A percentile compares a stretch with the other conserved stretches of the same genome.
Evolutionary conservation across 2,113 vertebrate species (phyloP).

Genomic region (Tragelaphus imberbis): DNA sequence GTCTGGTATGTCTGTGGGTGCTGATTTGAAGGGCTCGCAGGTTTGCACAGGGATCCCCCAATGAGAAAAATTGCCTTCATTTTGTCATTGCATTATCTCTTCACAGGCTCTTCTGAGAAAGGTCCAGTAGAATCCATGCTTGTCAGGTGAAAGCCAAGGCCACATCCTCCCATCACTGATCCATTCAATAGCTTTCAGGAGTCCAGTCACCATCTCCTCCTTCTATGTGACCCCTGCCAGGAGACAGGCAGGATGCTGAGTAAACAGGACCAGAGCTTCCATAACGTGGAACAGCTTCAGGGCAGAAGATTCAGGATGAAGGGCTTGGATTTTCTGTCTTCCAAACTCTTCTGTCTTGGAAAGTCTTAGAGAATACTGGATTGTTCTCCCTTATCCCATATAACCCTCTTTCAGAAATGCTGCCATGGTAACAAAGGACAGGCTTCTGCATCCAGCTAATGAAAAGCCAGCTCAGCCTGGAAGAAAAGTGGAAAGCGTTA

Average conservation of each 20-base stretch:
- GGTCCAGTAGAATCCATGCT: not conserved
- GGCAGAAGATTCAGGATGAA: not conserved
- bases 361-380: not conserved
- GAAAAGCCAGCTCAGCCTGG: not conserved
- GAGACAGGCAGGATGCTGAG: not conserved
- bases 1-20: not conserved
- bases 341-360: not conserved
- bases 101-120: not conserved
- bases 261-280: not conserved
- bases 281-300: rapidly evolving
- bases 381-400: not conserved
- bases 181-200: rapidly evolving
- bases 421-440: not conserved
- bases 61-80: rapidly evolving
- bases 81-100: not conserved
- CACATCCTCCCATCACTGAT: not conserved
- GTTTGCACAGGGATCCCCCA: rapidly evolving
- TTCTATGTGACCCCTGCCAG: rapidly evolving
- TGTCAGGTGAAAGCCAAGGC: not conserved
- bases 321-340: not conserved
- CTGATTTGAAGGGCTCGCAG: not conserved
- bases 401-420: not conserved
- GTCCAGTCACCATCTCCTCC: not conserved
- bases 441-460: not conserved
- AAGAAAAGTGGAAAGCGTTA: not conserved